Conservation (phyloP, 2,113 vertebrate species). For the Pelecanus crispus region DNA sequence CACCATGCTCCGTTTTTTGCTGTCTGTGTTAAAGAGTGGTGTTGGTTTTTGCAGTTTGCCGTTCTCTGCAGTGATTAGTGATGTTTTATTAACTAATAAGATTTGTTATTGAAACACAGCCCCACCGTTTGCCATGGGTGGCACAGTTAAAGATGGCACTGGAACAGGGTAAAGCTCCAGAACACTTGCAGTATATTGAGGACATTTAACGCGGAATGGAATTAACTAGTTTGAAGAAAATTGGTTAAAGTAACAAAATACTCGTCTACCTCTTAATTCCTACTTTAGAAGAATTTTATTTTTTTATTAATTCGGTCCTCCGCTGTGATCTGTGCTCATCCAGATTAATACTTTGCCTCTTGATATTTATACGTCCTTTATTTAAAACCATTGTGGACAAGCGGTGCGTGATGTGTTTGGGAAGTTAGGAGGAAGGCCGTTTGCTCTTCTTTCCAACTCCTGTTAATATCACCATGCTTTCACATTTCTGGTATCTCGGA, state of each 20-base stretch:
- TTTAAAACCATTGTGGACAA: fast-evolving
- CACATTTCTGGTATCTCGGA: fast-evolving
- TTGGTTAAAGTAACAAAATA: fast-evolving
- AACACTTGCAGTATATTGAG: no score
- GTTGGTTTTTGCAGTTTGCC: no score
- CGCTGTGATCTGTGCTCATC: fast-evolving
- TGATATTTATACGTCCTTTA: neutral
- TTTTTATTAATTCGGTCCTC: no score
- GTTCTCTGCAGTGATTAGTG: no score
- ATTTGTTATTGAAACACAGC: no score
- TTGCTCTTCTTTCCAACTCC: neutral
- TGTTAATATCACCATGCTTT: neutral
- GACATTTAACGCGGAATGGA: fast-evolving
- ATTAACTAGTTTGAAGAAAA: fast-evolving
- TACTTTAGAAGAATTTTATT: fast-evolving
- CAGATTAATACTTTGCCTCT: neutral
- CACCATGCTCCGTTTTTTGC: no score
- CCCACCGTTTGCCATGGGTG: no score
- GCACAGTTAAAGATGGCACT: no score
- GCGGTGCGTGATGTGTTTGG: fast-evolving
- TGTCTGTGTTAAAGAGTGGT: no score
- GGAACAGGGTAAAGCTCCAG: no score
- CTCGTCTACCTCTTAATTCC: fast-evolving
- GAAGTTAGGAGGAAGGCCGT: fast-evolving
- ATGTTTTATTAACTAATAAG: no score